phyloP scores from a whole-genome alignment of 1,140 invertebrate species.

The Ectropis grisescens region DNA sequence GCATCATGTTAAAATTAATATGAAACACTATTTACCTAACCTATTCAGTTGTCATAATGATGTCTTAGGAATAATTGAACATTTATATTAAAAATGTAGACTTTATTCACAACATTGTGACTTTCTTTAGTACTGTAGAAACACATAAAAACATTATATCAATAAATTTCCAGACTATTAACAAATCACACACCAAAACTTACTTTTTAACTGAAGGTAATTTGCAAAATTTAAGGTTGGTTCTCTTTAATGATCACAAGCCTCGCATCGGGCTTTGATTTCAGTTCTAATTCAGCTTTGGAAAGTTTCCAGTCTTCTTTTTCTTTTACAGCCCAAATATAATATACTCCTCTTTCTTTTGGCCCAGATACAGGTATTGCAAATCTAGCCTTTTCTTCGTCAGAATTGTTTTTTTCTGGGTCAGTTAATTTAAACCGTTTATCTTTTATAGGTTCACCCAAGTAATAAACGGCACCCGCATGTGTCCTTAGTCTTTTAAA shows the following conservation, averaged over 20 bases:
- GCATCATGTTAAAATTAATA: no score
- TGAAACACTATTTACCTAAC: no score
- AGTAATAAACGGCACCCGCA: conserved; percentile 67
- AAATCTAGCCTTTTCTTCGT: conserved; percentile 69
- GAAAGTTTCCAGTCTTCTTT: conserved; percentile 60
- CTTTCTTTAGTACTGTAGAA: no score
- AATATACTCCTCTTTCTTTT: conserved; percentile 72
- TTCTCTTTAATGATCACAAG: no score
- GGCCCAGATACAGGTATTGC: conserved; percentile 72
- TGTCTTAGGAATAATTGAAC: not conserved
- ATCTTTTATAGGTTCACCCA: conserved; percentile 78
- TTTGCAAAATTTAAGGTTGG: no score
- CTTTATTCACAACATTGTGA: no score
- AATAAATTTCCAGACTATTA: no score
- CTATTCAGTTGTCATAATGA: no score
- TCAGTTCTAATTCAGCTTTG: conserved; percentile 69
- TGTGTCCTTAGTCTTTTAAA: conserved; percentile 66
- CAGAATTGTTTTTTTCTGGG: conserved; percentile 65
- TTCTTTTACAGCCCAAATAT: conserved; percentile 67
- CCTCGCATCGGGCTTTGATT: conserved; percentile 62
- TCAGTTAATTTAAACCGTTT: conserved; percentile 71
- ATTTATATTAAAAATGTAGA: not conserved
- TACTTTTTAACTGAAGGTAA: no score
- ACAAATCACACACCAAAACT: no score
- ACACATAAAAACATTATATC: no score